Conservation (phyloP, 2,113 vertebrate species). For the Cyanoliseus patagonus region DNA sequence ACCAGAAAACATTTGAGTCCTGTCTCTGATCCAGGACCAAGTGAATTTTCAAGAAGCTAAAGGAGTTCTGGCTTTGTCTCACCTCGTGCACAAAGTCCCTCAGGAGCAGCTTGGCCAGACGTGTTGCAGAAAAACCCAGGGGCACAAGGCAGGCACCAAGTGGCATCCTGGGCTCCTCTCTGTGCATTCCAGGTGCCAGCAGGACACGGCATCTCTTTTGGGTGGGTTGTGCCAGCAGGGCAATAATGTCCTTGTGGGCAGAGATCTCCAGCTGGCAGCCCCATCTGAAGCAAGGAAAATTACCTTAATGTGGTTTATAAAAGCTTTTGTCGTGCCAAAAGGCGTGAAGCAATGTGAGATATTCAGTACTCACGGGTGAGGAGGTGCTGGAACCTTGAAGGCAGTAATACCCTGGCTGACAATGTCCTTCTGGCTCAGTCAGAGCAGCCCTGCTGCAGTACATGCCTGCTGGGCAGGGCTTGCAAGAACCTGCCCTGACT, state of each 20-base stretch:
- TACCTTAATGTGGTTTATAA: fast-evolving
- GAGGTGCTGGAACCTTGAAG: constrained; percentile 72
- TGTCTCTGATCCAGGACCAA: not conserved
- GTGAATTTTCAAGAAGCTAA: not conserved
- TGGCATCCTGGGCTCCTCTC: constrained; percentile 74
- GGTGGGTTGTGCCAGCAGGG: constrained; percentile 75
- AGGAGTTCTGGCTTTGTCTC: not conserved
- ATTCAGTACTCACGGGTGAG: constrained; percentile 77
- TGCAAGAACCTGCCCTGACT: constrained; percentile 72
- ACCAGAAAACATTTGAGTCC: not conserved
- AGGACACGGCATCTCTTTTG: constrained; percentile 82
- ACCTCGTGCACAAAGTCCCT: constrained; percentile 78
- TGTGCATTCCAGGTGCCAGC: constrained; percentile 83
- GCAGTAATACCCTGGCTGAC: constrained; percentile 82
- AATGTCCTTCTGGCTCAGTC: constrained; percentile 78
- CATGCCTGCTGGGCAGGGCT: constrained; percentile 79
- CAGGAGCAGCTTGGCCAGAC: constrained; percentile 76
- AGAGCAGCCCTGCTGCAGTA: constrained; percentile 83
- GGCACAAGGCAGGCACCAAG: constrained; percentile 82
- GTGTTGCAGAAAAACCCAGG: constrained; percentile 84
- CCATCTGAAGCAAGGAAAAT: constrained; percentile 65
- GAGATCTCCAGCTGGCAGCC: constrained; percentile 76
- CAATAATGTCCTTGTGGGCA: constrained; percentile 84
- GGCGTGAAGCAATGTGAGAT: fast-evolving
- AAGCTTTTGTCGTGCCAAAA: not conserved